Evolutionary conservation across 2,797 vertebrate species (phyloP).

Genomic region (Ispidina picta): DNA sequence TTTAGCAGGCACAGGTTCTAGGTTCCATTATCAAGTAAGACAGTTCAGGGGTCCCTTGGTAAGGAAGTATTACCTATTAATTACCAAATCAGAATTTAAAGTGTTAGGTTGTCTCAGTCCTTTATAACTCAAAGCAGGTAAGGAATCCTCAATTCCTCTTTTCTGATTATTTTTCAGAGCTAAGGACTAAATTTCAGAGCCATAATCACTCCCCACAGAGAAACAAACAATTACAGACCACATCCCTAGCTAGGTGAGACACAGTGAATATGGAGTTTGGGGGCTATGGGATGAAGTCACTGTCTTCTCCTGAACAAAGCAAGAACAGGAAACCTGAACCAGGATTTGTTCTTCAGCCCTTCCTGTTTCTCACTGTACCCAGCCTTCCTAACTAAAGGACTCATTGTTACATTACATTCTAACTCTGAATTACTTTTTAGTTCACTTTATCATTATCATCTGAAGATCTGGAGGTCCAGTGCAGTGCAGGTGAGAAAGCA

Average conservation of each 20-base stretch:
- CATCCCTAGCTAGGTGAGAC: fast-evolving
- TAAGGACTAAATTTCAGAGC: background rate
- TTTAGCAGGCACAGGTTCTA: background rate
- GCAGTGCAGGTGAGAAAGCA: background rate
- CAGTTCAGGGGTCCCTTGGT: background rate
- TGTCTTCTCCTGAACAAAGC: background rate
- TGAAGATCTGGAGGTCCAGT: background rate
- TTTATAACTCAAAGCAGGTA: background rate
- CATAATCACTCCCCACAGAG: background rate
- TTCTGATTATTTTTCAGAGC: background rate
- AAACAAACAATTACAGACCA: background rate
- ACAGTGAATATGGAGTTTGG: background rate
- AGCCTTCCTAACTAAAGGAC: background rate
- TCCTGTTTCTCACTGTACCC: background rate
- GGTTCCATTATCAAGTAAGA: background rate
- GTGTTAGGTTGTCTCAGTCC: background rate
- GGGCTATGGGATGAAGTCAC: background rate
- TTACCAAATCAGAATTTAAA: background rate
- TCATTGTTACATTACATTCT: background rate
- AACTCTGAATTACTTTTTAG: background rate
- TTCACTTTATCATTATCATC: background rate
- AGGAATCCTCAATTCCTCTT: background rate
- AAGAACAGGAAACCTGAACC: background rate
- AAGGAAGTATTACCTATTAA: background rate
- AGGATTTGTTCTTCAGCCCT: background rate